These are phyloP conservation scores for Clepsis dumicolana DNA, from an alignment of 2,888 invertebrate species.

Conservation along the genomic window DNA sequence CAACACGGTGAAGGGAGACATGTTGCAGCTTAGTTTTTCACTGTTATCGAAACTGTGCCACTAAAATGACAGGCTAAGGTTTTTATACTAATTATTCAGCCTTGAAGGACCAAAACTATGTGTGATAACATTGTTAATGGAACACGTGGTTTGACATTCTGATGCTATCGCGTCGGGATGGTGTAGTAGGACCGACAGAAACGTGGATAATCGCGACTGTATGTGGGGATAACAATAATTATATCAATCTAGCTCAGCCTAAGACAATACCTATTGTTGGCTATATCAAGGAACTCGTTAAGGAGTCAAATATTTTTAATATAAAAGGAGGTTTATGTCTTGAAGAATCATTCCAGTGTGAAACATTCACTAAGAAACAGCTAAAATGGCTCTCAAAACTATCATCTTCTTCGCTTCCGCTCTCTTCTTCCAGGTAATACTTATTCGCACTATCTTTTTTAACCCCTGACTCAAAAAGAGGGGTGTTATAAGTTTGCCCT, in stretches of 20 bases:
- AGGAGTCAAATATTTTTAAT: not conserved
- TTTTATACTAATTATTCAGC: not conserved
- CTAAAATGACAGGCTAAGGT: not conserved
- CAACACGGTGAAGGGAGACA: slow-evolving; percentile 55
- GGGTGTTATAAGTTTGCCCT: too few species aligned
- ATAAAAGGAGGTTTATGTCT: slow-evolving; percentile 12
- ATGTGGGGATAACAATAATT: too few species aligned
- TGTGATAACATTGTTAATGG: slow-evolving; percentile 14
- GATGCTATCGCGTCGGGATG: not conserved
- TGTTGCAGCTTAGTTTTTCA: slow-evolving; percentile 46
- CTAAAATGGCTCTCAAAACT: slow-evolving; percentile 38
- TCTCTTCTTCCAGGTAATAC: slow-evolving; percentile 25
- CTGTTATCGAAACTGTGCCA: slow-evolving; percentile 1
- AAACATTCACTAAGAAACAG: slow-evolving; percentile 1
- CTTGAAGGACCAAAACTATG: too few species aligned
- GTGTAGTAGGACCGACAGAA: not conserved
- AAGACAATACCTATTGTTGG: not conserved
- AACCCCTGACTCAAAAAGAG: too few species aligned
- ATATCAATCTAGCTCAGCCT: not conserved
- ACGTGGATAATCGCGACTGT: slow-evolving; percentile 10
- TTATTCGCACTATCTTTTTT: too few species aligned
- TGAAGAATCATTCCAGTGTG: not conserved
- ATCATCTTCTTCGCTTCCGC: slow-evolving; percentile 42
- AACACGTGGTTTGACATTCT: not conserved
- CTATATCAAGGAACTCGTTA: not conserved